phyloP scores from a whole-genome alignment of 2,113 vertebrate genomes.

The Colius striatus region DNA sequence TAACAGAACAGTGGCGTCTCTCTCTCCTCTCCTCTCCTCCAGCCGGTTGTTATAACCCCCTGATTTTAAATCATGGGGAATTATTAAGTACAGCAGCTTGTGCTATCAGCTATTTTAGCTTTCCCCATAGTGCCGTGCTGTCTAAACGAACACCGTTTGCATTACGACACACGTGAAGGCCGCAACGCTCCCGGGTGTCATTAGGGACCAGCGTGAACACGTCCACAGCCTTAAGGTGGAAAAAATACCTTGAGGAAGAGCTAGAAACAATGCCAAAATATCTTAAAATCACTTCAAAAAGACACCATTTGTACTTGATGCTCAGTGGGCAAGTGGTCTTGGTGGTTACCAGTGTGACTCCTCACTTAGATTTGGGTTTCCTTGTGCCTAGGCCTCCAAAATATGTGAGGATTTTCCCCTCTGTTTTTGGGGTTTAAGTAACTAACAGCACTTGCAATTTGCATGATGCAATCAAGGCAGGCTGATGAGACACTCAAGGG shows the following conservation, averaged over 20 bases:
- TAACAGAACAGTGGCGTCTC: accelerated
- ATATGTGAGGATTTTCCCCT: accelerated
- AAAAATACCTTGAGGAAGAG: not conserved
- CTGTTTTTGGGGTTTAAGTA: constrained; percentile 52
- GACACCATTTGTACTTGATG: accelerated
- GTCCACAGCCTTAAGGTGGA: not conserved
- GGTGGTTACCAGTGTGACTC: accelerated
- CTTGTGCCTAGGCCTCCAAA: accelerated
- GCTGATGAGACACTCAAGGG: constrained; percentile 73
- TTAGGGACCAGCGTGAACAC: not conserved
- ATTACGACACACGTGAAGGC: not conserved
- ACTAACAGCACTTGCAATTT: constrained; percentile 66
- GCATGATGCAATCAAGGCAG: constrained; percentile 79
- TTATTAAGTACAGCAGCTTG: not conserved
- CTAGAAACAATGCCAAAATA: not conserved
- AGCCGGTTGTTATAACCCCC: not conserved
- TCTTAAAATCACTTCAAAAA: accelerated
- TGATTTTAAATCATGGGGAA: not conserved
- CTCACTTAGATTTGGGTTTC: not conserved
- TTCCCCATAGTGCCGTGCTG: not conserved
- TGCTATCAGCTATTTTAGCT: not conserved
- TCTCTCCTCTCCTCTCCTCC: not conserved
- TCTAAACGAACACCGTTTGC: not conserved
- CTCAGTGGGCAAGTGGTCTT: accelerated
- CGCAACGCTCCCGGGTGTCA: accelerated